Evolutionary conservation across 2,888 invertebrate genomes (phyloP).

Genomic region (Cheilosia grossa): DNA sequence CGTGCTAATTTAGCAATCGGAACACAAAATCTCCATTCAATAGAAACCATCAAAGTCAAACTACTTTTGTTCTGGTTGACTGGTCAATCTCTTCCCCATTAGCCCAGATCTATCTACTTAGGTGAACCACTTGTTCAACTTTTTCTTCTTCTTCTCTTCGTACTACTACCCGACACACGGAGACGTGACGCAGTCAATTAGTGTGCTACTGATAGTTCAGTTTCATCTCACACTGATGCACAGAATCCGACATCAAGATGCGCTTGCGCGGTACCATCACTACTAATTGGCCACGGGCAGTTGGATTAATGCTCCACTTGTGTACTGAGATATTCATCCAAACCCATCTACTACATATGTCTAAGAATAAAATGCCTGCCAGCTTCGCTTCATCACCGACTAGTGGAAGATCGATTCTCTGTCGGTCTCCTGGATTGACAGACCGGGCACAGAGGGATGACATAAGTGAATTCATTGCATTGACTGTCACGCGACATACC

Average conservation of each 20-base stretch:
- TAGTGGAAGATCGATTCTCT: too few species aligned
- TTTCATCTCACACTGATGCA: neutral
- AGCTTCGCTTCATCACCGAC: too few species aligned
- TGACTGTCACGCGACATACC: too few species aligned
- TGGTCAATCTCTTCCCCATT: slow-evolving; percentile 14
- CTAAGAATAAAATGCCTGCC: neutral
- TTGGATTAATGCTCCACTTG: slow-evolving; percentile 2
- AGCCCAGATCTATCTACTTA: slow-evolving; percentile 1
- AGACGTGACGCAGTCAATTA: neutral
- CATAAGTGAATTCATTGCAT: too few species aligned
- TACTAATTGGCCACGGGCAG: neutral
- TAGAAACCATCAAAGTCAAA: neutral
- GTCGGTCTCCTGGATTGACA: too few species aligned
- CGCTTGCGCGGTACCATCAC: neutral
- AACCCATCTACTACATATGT: neutral
- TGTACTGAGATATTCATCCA: too few species aligned
- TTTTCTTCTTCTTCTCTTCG: neutral
- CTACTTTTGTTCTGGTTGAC: neutral
- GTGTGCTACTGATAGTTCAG: neutral
- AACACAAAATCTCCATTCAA: too few species aligned
- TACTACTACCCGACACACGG: neutral
- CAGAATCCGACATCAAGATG: neutral
- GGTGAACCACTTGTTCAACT: neutral
- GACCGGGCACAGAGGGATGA: too few species aligned
- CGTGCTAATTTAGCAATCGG: too few species aligned